These are phyloP conservation scores for Coranthus polyacanthus DNA, from an alignment of 2,797 vertebrate species.

Conservation along the genomic window DNA sequence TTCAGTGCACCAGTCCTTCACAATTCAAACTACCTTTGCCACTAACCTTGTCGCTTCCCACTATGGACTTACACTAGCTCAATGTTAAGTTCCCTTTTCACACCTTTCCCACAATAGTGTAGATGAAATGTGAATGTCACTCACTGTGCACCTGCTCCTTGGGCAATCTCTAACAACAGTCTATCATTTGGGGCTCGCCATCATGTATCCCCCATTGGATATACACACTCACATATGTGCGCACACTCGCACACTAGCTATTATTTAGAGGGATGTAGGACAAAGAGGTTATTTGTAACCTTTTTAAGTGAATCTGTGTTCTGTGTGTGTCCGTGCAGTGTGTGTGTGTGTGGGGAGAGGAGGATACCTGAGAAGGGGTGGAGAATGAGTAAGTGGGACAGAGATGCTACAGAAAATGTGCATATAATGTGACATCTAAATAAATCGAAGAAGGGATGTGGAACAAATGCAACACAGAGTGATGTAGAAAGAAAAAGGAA, in stretches of 20 bases:
- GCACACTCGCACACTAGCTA: conserved; percentile 2
- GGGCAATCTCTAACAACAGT: conserved; percentile 34
- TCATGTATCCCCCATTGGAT: conserved; percentile 37
- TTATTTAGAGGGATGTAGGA: conserved; percentile 41
- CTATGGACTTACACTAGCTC: conserved; percentile 2
- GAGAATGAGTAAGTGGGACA: conserved; percentile 44
- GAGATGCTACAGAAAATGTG: conserved; percentile 10
- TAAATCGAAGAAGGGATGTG: background rate
- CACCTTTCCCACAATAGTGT: conserved; percentile 8
- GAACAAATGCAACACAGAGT: conserved; percentile 9
- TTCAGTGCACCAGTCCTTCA: conserved; percentile 1
- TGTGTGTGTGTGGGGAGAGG: background rate
- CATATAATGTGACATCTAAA: conserved; percentile 10
- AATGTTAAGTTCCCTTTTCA: background rate
- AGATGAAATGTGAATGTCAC: conserved; percentile 48
- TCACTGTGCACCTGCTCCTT: conserved; percentile 52
- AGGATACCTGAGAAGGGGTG: background rate
- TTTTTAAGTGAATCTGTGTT: conserved; percentile 27
- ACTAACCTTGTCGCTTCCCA: background rate
- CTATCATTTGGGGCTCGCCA: conserved; percentile 45
- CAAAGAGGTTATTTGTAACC: conserved; percentile 38
- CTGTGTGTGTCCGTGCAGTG: conserved; percentile 4
- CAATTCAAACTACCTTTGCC: conserved; percentile 14
- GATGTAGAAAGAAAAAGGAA: background rate
- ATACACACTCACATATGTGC: conserved; percentile 1